phyloP scores from a whole-genome alignment of 2,113 vertebrate genomes.

The Himantopus leucocephalus region DNA sequence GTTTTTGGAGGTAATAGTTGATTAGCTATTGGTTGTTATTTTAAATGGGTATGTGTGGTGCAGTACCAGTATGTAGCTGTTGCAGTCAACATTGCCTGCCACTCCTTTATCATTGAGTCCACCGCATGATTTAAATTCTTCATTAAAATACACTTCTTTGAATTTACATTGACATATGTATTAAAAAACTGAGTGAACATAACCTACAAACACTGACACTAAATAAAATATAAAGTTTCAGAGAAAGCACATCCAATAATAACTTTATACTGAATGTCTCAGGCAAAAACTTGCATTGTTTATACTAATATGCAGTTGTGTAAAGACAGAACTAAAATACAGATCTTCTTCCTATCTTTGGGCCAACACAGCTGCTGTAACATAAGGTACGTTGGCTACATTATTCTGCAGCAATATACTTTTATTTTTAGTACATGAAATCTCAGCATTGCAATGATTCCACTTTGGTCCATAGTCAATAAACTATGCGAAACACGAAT shows the following conservation, averaged over 20 bases:
- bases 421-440: background rate
- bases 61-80: background rate
- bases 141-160: background rate
- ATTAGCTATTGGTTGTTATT: background rate
- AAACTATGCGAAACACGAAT: background rate
- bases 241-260: background rate
- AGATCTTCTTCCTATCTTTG: background rate
- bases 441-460: background rate
- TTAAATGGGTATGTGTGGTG: background rate
- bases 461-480: background rate
- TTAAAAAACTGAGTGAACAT: background rate
- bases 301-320: background rate
- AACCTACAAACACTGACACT: background rate
- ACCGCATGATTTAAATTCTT: background rate
- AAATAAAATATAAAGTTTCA: background rate
- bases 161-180: background rate
- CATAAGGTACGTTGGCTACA: background rate
- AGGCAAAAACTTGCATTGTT: background rate
- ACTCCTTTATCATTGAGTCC: background rate
- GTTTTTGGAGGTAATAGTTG: background rate
- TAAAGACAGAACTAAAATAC: background rate
- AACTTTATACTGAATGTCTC: background rate
- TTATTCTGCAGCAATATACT: background rate
- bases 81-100: background rate
- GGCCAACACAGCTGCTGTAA: background rate